Base-by-base conservation (phyloP, 37 sponge, comb jelly and placozoan genomes). In the Halisarca cf. caerulea region DNA sequence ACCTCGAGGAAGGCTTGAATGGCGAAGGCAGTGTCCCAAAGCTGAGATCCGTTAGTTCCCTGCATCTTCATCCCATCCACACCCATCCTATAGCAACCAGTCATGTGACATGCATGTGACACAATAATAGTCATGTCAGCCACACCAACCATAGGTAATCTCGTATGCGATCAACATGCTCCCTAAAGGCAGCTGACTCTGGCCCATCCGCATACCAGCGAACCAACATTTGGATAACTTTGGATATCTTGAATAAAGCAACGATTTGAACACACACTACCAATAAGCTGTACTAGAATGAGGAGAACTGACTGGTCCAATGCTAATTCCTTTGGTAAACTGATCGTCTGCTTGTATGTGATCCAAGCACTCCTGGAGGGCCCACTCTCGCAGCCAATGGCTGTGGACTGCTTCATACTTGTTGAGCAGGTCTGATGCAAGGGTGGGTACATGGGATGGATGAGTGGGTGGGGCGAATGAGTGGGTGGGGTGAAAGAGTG, bases 61-160 rank as follows among this genome's bases (percentile, higher is more conserved):
- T 96, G 96, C 96, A 96, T 96, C 86, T 91, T 93, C 91, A 96
- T 91, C 0, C 96, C 96, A 77, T 93, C 94, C 7, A 58, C 9
- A 14, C 96, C 96, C 34, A 94, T 91, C 94, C 94, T 94, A n/a
- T n/a, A n/a, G 51, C 37, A 47, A 14, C 9, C 11, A 11, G 51
- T 47, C 51, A 47, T 47, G 11, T 47, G 51, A 47, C 51, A 47
- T 47, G 51, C 51, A 47, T 47, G 51, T 47, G 51, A 69, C 36
- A 71, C 7, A 38, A n/a, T 9, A 21, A 81, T n/a, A 33, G 14
- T n/a, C 38, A 23, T 0, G 21, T 33, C 39, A 5, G 73, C 25
- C 28, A 15, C 18, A 62, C 86, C 25, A 35, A 90, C 96, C 96
- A 96, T 21, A 96, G 84, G 79, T 96, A 96, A 86, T 96, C 96